Conservation (phyloP, 1,140 invertebrate species). For the Pseudomyrmex cubaensis region DNA sequence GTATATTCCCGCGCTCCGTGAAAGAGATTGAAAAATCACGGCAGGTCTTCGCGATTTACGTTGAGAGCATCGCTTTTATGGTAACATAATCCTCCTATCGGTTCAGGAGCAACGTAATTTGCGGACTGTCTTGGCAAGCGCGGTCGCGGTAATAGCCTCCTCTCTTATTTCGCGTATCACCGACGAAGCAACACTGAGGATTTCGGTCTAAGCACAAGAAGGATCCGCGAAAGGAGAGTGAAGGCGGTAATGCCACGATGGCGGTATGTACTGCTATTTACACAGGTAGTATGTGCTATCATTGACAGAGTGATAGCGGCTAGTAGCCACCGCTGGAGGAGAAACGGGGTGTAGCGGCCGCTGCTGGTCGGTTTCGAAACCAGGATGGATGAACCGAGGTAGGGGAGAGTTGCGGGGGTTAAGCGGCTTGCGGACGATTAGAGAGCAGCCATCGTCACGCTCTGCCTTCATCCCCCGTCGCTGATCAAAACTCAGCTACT, state of each 20-base stretch:
- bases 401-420: slow-evolving; percentile 54
- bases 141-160: background rate
- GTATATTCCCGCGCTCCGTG: no score
- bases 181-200: slow-evolving; percentile 7
- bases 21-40: background rate
- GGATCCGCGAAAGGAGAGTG: slow-evolving; percentile 17
- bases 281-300: background rate
- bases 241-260: slow-evolving; percentile 50
- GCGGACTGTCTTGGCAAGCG: slow-evolving; percentile 29
- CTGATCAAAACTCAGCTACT: slow-evolving; percentile 69
- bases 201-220: slow-evolving; percentile 41
- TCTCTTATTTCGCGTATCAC: slow-evolving; percentile 41
- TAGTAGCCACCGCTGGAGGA: slow-evolving; percentile 28
- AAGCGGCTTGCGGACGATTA: slow-evolving; percentile 81
- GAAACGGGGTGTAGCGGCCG: slow-evolving; percentile 67
- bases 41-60: background rate
- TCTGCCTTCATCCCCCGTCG: slow-evolving; percentile 72
- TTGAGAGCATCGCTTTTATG: background rate
- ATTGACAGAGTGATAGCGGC: background rate
- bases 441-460: slow-evolving; percentile 70
- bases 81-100: slow-evolving; percentile 26
- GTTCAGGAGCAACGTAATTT: slow-evolving; percentile 5
- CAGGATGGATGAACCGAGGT: slow-evolving; percentile 28
- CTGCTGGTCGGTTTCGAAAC: slow-evolving; percentile 47
- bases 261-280: background rate